A percentile compares a stretch with the other conserved stretches of the same genome.
Evolutionary conservation across 1,140 invertebrate genomes (phyloP).

Genomic region (Cydia strobilella): DNA sequence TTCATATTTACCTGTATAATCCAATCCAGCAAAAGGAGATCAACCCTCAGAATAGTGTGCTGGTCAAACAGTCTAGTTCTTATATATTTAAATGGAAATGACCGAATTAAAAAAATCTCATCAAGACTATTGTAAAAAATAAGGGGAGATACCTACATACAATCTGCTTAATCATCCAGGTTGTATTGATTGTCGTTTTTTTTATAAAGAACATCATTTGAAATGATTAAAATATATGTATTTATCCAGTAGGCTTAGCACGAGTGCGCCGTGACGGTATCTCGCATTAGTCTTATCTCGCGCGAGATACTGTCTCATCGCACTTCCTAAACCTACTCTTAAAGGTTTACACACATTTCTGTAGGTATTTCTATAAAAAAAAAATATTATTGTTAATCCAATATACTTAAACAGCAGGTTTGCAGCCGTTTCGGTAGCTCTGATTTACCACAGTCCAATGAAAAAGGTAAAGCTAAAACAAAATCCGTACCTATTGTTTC

Average conservation of each 20-base stretch:
- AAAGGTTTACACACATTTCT: too few relatives aligned
- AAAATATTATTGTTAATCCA: neutral
- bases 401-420: neutral
- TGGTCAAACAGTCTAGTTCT: neutral
- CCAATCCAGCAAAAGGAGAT: too few relatives aligned
- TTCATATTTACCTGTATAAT: too few relatives aligned
- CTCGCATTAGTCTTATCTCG: too few relatives aligned
- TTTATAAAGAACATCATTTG: neutral
- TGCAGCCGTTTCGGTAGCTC: neutral
- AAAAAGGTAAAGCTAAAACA: conserved; percentile 21
- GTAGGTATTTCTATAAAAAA: too few relatives aligned
- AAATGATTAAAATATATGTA: too few relatives aligned
- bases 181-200: neutral
- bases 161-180: too few relatives aligned
- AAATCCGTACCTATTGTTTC: conserved; percentile 26
- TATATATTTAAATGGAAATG: neutral
- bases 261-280: too few relatives aligned
- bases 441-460: conserved; percentile 13
- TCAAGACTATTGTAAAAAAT: neutral
- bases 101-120: neutral
- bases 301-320: too few relatives aligned
- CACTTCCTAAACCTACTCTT: too few relatives aligned
- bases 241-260: too few relatives aligned
- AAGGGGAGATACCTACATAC: too few relatives aligned
- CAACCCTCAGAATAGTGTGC: neutral